Percentiles rank a stretch among this genome's conserved stretches.
phyloP scores from a whole-genome alignment of 2,797 vertebrate genomes.

The Sparus aurata region DNA sequence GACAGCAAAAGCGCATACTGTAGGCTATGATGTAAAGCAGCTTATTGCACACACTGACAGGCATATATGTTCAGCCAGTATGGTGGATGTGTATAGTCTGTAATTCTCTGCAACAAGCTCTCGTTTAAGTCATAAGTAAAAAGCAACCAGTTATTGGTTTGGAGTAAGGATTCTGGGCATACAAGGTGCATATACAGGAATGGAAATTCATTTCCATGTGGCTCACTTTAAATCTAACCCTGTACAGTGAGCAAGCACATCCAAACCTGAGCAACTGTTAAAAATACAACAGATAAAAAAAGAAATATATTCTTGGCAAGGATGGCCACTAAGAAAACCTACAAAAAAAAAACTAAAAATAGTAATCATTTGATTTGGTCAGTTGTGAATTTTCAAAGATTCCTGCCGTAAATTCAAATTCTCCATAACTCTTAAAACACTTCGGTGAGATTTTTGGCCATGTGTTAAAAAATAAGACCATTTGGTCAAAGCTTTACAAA shows the following conservation, averaged over 20 bases:
- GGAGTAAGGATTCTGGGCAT: not conserved
- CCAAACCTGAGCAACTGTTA: not conserved
- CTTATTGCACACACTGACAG: not conserved
- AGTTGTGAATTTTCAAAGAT: not conserved
- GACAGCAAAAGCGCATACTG: constrained; percentile 44
- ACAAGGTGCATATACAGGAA: not conserved
- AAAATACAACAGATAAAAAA: not conserved
- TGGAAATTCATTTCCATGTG: not conserved
- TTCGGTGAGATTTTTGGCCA: not conserved
- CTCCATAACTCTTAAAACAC: not conserved
- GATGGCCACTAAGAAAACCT: not conserved
- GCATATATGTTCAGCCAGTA: not conserved
- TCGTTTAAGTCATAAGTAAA: not conserved
- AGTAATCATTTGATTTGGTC: not conserved
- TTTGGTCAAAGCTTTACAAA: too few relatives aligned
- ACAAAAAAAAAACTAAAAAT: not conserved
- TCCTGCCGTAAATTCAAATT: not conserved
- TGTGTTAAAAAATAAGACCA: not conserved
- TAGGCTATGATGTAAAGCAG: not conserved
- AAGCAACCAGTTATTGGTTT: not conserved
- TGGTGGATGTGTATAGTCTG: not conserved
- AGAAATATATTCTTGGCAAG: not conserved
- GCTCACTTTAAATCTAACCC: not conserved
- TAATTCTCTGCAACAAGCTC: not conserved
- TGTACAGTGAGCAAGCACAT: not conserved